These are phyloP conservation scores for Sebastes nivosus DNA, from an alignment of 2,797 vertebrate species.

Conservation along the genomic window DNA sequence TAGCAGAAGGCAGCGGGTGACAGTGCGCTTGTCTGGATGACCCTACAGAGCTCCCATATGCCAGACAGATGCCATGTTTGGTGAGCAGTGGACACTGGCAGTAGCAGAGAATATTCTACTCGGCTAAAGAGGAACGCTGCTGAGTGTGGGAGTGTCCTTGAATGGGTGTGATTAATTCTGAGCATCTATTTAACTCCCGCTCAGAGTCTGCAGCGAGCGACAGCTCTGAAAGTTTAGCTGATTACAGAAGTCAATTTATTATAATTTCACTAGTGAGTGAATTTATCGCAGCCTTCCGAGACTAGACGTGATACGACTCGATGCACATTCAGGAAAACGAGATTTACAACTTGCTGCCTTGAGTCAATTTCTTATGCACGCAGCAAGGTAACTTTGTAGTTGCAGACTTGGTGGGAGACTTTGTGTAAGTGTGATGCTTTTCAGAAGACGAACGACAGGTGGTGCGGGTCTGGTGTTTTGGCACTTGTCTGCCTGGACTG, in stretches of 20 bases:
- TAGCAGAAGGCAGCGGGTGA: constrained; percentile 61
- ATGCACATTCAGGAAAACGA: not conserved
- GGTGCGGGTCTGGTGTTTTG: constrained; percentile 64
- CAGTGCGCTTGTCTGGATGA: constrained; percentile 63
- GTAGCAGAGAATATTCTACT: constrained; percentile 22
- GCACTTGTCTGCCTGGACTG: constrained; percentile 57
- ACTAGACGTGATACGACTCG: not conserved
- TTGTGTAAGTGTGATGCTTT: constrained; percentile 42
- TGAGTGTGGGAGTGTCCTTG: constrained; percentile 2
- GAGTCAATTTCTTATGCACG: not conserved
- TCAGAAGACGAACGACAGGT: constrained; percentile 62
- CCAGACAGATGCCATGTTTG: constrained; percentile 69
- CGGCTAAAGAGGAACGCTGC: constrained; percentile 3
- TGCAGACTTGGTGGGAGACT: constrained; percentile 4
- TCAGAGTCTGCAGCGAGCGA: not conserved
- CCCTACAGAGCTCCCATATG: constrained; percentile 76
- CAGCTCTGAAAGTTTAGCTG: constrained; percentile 8
- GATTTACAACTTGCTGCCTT: not conserved
- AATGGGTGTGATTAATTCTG: constrained; percentile 9
- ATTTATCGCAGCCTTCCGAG: not conserved
- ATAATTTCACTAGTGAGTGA: not conserved
- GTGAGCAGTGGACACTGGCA: constrained; percentile 54
- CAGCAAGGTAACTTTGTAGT: constrained; percentile 29
- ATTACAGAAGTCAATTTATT: constrained; percentile 19
- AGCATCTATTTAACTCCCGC: constrained; percentile 10